Evolutionary conservation across 2,888 invertebrate genomes (phyloP).

Genomic region (Hesperia comma): DNA sequence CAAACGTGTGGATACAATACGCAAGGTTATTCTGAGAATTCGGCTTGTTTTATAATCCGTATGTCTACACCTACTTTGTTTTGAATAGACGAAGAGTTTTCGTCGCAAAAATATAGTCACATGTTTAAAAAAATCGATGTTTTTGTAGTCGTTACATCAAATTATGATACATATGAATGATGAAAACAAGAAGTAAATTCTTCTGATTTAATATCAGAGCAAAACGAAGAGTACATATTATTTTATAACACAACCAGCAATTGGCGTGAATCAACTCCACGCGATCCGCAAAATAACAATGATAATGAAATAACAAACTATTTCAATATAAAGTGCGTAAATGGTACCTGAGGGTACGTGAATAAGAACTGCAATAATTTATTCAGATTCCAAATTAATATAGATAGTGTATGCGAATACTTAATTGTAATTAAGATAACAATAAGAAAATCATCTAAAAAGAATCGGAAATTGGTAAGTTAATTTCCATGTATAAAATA

Average conservation of each 20-base stretch:
- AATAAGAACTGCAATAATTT: too few relatives aligned
- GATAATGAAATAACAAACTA: not conserved
- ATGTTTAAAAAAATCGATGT: too few relatives aligned
- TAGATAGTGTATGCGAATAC: too few relatives aligned
- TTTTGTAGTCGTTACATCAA: too few relatives aligned
- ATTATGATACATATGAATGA: not conserved
- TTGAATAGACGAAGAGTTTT: conserved; percentile 55
- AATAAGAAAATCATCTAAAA: too few relatives aligned
- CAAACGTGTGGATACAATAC: conserved; percentile 77
- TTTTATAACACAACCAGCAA: not conserved
- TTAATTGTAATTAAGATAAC: too few relatives aligned
- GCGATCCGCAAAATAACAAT: not conserved
- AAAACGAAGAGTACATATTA: not conserved
- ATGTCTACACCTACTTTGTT: conserved; percentile 52
- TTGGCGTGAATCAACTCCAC: not conserved
- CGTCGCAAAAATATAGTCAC: conserved; percentile 18
- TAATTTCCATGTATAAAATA: too few relatives aligned
- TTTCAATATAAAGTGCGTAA: too few relatives aligned
- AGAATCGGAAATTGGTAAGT: too few relatives aligned
- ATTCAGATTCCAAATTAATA: too few relatives aligned
- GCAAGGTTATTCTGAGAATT: conserved; percentile 77
- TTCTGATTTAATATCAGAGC: not conserved
- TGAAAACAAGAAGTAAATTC: not conserved
- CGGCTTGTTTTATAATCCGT: conserved; percentile 69
- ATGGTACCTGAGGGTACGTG: too few relatives aligned